Evolutionary conservation across 2,797 vertebrate species (phyloP), one percentile per base, ranked within the genome.

Genomic region (Acipenser transmontanus): DNA sequence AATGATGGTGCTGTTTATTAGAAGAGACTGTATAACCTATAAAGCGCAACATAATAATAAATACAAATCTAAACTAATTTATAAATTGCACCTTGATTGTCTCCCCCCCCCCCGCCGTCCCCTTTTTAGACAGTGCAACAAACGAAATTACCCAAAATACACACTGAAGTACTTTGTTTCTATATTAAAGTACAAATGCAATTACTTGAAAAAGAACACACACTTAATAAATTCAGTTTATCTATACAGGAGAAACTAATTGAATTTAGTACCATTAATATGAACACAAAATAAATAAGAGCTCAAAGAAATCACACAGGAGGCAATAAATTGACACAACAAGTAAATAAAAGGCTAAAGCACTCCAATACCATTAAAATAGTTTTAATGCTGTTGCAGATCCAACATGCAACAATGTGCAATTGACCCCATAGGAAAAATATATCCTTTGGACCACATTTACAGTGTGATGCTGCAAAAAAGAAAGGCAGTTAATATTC

Each of bases 241-340:
- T 1, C 34, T 34, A 4, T 34, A 34, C 34, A 34, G 34, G 34
- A 34, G 3, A 4, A 34, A 4, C 54, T 57, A 13, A 11, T 13
- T 57, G 14, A 57, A 11, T 13, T 57, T 7, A 11, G 10, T n/a
- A 61, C 34, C 8, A 61, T 17, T 4, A 80, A 77, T 87, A 87
- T 80, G 80, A 87, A 91, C 81, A 85, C 74, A 87, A 89, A 84
- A 87, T 82, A 78, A 75, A 81, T 83, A 54, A 54, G 82, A 93
- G 87, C 87, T 91, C 89, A 94, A 98, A 95, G 94, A 98, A 99
- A 96, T 93, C 96, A 99, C 95, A 99, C 97, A 84, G 96, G 96
- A 99, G 97, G 96, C 97, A 99, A 99, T 95, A 99, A 99, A 98
- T 98, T 94, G 96, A 99, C 94, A 99, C 97, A 91, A 98, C 96